These are phyloP conservation scores for Rhinoderma darwinii DNA, from an alignment of 2,113 vertebrate species.

Conservation along the genomic window DNA sequence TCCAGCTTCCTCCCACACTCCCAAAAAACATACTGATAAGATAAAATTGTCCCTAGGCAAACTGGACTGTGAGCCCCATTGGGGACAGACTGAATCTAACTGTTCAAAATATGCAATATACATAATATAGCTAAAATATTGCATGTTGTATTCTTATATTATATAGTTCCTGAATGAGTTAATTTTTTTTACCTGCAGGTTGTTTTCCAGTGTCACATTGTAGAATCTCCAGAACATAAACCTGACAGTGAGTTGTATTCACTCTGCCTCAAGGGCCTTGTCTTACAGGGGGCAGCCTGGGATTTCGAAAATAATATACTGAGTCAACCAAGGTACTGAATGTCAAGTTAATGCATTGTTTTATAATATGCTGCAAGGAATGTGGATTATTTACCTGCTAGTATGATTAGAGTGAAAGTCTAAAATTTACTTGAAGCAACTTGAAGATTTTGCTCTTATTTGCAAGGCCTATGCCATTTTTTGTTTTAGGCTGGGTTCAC, in stretches of 20 bases:
- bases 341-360: not conserved
- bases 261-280: slow-evolving; percentile 30
- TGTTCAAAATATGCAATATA: not conserved
- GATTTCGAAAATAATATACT: slow-evolving; percentile 50
- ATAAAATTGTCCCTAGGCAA: not conserved
- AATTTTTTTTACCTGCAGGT: slow-evolving; percentile 47
- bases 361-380: not conserved
- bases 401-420: not conserved
- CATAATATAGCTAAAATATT: not conserved
- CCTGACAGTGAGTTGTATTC: slow-evolving; percentile 37
- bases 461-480: too few relatives aligned
- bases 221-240: slow-evolving; percentile 41
- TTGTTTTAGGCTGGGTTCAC: too few relatives aligned
- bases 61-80: not conserved
- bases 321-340: slow-evolving; percentile 49
- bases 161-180: not conserved
- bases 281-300: slow-evolving; percentile 54
- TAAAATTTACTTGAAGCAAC: too few relatives aligned
- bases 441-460: too few relatives aligned
- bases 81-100: not conserved
- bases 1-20: not conserved
- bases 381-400: not conserved
- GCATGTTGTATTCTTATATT: not conserved
- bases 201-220: slow-evolving; percentile 43
- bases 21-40: not conserved